Evolutionary conservation across 1,140 invertebrate genomes (phyloP).

Genomic region (Leptoteleia sp.): DNA sequence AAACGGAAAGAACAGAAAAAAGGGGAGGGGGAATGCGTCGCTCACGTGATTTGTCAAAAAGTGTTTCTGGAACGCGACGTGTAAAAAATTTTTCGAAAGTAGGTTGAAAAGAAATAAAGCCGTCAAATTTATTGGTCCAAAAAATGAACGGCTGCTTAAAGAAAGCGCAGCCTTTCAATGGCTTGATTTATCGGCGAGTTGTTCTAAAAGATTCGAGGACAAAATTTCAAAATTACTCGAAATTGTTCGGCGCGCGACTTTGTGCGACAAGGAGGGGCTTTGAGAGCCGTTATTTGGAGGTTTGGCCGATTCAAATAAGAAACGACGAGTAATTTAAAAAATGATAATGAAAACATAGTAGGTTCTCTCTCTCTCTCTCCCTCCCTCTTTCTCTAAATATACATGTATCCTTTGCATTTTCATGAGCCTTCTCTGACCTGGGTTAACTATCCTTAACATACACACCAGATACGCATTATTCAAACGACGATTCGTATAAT

Average conservation of each 20-base stretch:
- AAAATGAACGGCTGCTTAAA: background rate
- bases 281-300: too few species aligned
- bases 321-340: too few species aligned
- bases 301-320: too few species aligned
- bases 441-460: conserved; percentile 59
- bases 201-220: background rate
- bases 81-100: conserved; percentile 28
- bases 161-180: background rate
- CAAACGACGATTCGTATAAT: conserved; percentile 54
- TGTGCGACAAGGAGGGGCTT: too few species aligned
- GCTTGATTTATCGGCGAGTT: conserved; percentile 15
- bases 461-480: conserved; percentile 49
- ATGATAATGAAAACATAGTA: too few species aligned
- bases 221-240: background rate
- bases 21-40: too few species aligned
- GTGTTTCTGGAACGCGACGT: background rate
- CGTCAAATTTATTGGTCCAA: conserved; percentile 17
- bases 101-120: conserved; percentile 5
- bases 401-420: conserved; percentile 51
- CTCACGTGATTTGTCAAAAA: conserved; percentile 8
- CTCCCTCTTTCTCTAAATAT: conserved; percentile 47
- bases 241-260: background rate
- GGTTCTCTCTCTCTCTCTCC: too few species aligned
- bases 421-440: conserved; percentile 61
- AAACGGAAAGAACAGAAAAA: too few species aligned